phyloP scores from a whole-genome alignment of 2,888 invertebrate genomes.

The Adelognathus sp. region DNA sequence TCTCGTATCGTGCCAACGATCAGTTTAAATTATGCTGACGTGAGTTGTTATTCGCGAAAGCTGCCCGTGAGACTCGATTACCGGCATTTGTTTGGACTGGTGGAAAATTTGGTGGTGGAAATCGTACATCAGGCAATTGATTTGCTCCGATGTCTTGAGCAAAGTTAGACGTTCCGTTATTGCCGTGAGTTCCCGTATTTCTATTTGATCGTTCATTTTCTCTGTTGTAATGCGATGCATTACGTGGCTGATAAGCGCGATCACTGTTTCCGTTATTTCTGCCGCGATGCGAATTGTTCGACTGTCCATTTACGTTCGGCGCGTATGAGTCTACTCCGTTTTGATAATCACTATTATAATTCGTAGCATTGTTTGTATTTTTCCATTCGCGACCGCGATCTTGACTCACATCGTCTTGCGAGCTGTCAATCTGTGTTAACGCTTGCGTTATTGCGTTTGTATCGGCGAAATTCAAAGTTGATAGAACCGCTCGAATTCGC shows the following conservation, averaged over 20 bases:
- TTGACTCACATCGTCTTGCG: background rate
- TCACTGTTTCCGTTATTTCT: background rate
- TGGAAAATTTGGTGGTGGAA: background rate
- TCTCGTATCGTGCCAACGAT: constrained; percentile 5
- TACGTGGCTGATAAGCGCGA: background rate
- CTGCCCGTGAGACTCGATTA: background rate
- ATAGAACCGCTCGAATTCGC: constrained; percentile 20
- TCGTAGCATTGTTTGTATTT: background rate
- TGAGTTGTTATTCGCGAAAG: background rate
- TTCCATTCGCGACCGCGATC: background rate
- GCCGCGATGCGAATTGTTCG: background rate
- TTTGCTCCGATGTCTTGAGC: background rate
- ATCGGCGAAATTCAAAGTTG: constrained; percentile 17
- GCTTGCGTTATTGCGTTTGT: constrained; percentile 24
- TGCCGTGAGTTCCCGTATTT: background rate
- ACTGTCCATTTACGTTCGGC: background rate
- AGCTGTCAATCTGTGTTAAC: constrained; percentile 7
- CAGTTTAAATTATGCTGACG: constrained; percentile 21
- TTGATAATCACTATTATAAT: background rate
- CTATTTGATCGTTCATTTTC: background rate
- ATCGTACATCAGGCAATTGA: background rate
- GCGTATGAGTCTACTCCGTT: background rate
- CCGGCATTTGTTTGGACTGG: background rate
- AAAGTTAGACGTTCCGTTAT: background rate
- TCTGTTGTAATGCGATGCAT: constrained; percentile 7